A percentile compares a stretch with the other conserved stretches of the same genome.
Evolutionary conservation across 2,888 invertebrate species (phyloP).

Genomic region (Oscheius sp.): DNA sequence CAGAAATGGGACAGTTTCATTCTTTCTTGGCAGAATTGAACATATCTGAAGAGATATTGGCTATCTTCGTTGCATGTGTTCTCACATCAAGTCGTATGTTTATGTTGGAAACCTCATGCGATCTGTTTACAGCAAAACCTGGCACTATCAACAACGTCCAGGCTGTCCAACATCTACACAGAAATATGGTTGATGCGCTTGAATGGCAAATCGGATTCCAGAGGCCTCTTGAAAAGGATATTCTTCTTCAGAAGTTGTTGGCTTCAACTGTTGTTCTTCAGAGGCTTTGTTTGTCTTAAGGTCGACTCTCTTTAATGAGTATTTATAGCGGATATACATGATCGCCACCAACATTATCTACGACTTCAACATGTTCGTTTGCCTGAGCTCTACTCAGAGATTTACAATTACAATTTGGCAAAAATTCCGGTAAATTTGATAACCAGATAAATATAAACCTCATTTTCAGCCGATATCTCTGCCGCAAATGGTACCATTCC

Average conservation of each 20-base stretch:
- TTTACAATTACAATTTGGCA: too few species aligned
- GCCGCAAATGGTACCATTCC: not conserved
- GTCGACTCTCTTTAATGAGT: too few species aligned
- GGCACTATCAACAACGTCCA: not conserved
- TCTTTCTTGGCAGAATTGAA: conserved; percentile 1
- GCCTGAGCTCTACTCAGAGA: conserved; percentile 35
- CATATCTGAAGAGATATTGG: conserved; percentile 33
- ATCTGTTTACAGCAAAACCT: not conserved
- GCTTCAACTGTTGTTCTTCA: too few species aligned
- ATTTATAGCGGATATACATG: conserved; percentile 29
- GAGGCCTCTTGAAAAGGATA: conserved; percentile 2
- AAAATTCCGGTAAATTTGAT: not conserved
- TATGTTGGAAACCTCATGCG: too few species aligned
- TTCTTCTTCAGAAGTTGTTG: conserved; percentile 30
- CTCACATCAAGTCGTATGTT: too few species aligned
- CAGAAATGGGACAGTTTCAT: not conserved
- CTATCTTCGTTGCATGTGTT: conserved; percentile 28
- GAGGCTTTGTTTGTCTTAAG: too few species aligned
- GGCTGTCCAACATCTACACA: not conserved
- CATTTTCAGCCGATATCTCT: not conserved
- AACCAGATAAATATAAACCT: not conserved
- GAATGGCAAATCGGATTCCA: not conserved
- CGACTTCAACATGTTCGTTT: conserved; percentile 19
- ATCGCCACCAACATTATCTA: conserved; percentile 19
- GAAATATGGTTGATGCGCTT: not conserved